Percentiles rank a stretch among this genome's conserved stretches.
Conservation (phyloP, 2,888 invertebrate species). For the Tenthredo scrophulariae region DNA sequence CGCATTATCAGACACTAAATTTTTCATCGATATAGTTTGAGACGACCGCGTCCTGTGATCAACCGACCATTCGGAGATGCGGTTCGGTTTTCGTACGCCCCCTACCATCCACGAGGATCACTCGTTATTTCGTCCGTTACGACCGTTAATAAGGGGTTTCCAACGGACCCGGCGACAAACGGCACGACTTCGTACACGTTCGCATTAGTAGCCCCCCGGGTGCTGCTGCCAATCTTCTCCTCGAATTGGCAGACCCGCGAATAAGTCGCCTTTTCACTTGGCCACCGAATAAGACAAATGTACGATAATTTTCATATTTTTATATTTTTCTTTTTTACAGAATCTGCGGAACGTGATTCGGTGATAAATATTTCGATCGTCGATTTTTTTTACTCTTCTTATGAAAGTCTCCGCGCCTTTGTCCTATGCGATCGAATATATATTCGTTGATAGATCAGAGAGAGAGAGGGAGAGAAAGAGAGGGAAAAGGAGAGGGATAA, state of each 20-base stretch:
- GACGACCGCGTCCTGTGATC: conserved; percentile 47
- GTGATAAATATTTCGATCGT: no score
- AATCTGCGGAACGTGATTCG: no score
- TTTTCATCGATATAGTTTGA: conserved; percentile 18
- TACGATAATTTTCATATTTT: no score
- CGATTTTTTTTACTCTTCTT: neutral
- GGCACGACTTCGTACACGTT: conserved; percentile 30
- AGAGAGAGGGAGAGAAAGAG: neutral
- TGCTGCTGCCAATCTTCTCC: conserved; percentile 2
- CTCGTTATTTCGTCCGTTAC: conserved; percentile 74
- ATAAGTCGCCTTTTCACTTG: neutral
- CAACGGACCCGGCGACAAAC: conserved; percentile 62
- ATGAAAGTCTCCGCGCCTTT: neutral
- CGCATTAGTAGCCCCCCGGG: conserved; percentile 44
- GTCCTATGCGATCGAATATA: neutral
- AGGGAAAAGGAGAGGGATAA: neutral
- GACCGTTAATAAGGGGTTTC: conserved; percentile 72
- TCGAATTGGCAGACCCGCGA: neutral
- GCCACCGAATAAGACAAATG: neutral
- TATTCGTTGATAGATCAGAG: neutral
- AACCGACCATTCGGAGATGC: conserved; percentile 34
- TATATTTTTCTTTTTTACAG: no score
- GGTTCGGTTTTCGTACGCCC: conserved; percentile 4
- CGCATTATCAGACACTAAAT: conserved; percentile 5
- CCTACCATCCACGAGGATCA: conserved; percentile 25